Percentiles rank a stretch among this genome's conserved stretches.
Conservation (phyloP, 2,113 vertebrate genomes). For the Scalopus aquaticus region DNA sequence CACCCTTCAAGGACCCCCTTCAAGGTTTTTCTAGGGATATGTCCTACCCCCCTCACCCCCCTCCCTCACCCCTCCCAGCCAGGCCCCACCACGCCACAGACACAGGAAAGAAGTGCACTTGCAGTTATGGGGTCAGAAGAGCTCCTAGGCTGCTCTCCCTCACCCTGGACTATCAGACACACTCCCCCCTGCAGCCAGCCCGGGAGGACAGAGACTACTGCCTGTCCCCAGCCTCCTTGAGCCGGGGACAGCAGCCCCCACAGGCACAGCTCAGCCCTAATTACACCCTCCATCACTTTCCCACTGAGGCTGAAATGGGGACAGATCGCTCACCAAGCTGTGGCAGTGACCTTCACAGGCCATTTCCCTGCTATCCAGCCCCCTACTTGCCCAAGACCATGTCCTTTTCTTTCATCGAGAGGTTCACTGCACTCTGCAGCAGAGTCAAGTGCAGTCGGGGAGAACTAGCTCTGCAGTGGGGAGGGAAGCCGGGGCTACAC, state of each 20-base stretch:
- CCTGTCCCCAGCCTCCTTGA: slow-evolving; percentile 44
- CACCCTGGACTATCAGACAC: fast-evolving
- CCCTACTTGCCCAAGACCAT: slow-evolving; percentile 17
- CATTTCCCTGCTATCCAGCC: slow-evolving; percentile 66
- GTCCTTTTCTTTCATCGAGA: slow-evolving; percentile 27
- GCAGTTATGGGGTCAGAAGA: fast-evolving
- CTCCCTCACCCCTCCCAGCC: fast-evolving
- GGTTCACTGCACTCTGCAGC: fast-evolving
- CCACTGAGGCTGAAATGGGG: slow-evolving; percentile 78
- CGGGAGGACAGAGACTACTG: background rate
- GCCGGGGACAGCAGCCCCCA: slow-evolving; percentile 4
- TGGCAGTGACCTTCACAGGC: slow-evolving; percentile 71
- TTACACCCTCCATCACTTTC: slow-evolving; percentile 80
- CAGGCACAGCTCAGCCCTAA: slow-evolving; percentile 55
- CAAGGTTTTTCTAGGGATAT: background rate
- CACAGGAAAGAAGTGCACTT: background rate
- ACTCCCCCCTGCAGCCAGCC: too few species aligned
- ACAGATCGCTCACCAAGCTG: slow-evolving; percentile 66
- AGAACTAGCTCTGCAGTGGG: background rate
- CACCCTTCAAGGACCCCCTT: too few species aligned
- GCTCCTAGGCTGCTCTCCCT: fast-evolving
- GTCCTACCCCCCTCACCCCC: background rate
- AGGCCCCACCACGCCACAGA: background rate
- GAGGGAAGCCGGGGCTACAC: background rate
- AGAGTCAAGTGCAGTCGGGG: background rate